Evolutionary conservation across 1,140 invertebrate species (phyloP), one percentile per base, ranked within the genome.

Genomic region (Diorhabda sublineata): DNA sequence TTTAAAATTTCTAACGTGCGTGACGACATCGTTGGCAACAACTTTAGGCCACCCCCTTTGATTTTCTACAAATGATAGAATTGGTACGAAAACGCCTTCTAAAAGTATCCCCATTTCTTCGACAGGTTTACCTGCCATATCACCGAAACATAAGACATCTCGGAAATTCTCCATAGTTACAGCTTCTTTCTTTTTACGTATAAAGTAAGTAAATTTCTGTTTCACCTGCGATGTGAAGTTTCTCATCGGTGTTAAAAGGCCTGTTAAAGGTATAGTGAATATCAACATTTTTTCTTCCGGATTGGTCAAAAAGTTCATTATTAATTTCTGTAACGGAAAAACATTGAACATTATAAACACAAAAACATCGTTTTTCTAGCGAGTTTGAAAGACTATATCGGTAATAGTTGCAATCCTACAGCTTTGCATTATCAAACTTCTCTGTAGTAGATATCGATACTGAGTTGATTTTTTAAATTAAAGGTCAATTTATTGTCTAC

Each of bases 51-150:
- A 95, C 4, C 85, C 85, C 58, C 81, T 81, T 72, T 91, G 88
- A 79, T 93, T 94, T 65, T 84, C 83, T 3, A 86, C 83, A 74
- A 89, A 91, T 45, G 85, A 87, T 42, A 94, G 77, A 7, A 94
- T 75, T 41, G 92, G 92, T 4, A 91, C 84, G 41, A 93, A 91
- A 84, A 72, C 86, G 76, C 94, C 89, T 76, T 95, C 92, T 3
- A 93, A 85, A 74, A 95, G 86, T 7, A 89, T 84, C 42, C 88
- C 87, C 1, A 96, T 77, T 77, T 95, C 92, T 66, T 94, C 91
- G 2, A 96, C 82, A 0, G 92, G 89, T 71, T 89, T 89, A 2
- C 88, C 85, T 2, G 91, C 88, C 75, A 96, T 85, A 80, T 96
- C 93, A 5, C 94, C 94, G 71, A 89, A 89, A n/a, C 91, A 84